Conservation (phyloP, 2,888 invertebrate species). For the Nomada lathburiana region DNA sequence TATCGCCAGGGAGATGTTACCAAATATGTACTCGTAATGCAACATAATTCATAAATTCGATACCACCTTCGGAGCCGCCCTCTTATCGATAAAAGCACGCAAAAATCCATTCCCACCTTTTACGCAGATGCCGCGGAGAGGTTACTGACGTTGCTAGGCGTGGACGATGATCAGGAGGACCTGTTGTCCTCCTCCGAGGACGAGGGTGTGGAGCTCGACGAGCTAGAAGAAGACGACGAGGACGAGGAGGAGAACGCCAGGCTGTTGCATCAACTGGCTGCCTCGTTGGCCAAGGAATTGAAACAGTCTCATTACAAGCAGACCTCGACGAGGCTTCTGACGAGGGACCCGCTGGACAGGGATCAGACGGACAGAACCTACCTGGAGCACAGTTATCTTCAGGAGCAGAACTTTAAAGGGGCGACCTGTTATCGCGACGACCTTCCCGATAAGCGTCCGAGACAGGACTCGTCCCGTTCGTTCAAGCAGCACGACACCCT, state of each 20-base stretch:
- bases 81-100: neutral
- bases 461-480: slow-evolving; percentile 1
- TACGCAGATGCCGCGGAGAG: slow-evolving; percentile 78
- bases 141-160: slow-evolving; percentile 77
- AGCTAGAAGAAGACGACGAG: slow-evolving; percentile 65
- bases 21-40: too few relatives aligned
- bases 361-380: slow-evolving; percentile 69
- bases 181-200: slow-evolving; percentile 77
- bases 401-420: slow-evolving; percentile 17
- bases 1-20: too few relatives aligned
- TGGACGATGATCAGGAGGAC: slow-evolving; percentile 75
- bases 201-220: slow-evolving; percentile 81
- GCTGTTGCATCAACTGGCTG: slow-evolving; percentile 77
- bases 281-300: slow-evolving; percentile 77
- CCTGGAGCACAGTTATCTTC: slow-evolving; percentile 48
- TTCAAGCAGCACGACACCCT: neutral
- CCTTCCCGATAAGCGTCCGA: slow-evolving; percentile 23
- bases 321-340: slow-evolving; percentile 10
- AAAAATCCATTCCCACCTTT: slow-evolving; percentile 8
- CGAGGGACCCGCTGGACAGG: slow-evolving; percentile 17
- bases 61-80: too few relatives aligned
- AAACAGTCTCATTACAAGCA: slow-evolving; percentile 72
- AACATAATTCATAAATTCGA: too few relatives aligned
- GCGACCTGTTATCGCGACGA: slow-evolving; percentile 14
- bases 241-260: slow-evolving; percentile 69